phyloP scores from a whole-genome alignment of 2,113 vertebrate species.

The Dryoscopus gambensis region DNA sequence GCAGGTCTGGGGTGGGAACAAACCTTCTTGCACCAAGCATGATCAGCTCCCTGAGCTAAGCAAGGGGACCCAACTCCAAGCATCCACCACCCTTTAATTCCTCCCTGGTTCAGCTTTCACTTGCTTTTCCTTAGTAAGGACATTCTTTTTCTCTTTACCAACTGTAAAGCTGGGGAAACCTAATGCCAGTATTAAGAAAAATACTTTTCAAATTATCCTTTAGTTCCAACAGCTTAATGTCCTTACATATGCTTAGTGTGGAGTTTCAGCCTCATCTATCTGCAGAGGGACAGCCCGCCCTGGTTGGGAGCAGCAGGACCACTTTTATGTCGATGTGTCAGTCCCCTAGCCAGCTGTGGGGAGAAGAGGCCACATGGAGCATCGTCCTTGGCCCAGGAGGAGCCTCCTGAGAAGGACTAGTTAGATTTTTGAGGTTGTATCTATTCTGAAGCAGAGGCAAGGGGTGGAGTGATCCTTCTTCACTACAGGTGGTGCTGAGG shows the following conservation, averaged over 20 bases:
- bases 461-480: neutral
- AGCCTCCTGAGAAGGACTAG: neutral
- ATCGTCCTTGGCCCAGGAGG: neutral
- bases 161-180: constrained; percentile 41
- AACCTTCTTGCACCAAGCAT: neutral
- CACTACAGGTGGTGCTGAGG: neutral
- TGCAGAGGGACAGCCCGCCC: neutral
- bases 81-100: constrained; percentile 19
- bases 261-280: constrained; percentile 54
- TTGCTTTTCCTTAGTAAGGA: constrained; percentile 57
- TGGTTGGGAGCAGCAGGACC: neutral
- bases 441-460: neutral
- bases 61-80: neutral
- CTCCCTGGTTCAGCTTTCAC: constrained; percentile 41
- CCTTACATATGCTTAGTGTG: constrained; percentile 50
- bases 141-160: constrained; percentile 53
- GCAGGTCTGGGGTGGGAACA: neutral
- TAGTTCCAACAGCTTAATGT: constrained; percentile 41
- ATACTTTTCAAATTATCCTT: constrained; percentile 62
- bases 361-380: neutral
- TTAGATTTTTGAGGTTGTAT: neutral
- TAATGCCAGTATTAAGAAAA: constrained; percentile 50
- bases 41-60: neutral
- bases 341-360: neutral
- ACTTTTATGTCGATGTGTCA: neutral